Evolutionary conservation across 2,113 vertebrate genomes (phyloP), one percentile per base, ranked within the genome.

Genomic region (Xiphorhynchus elegans): DNA sequence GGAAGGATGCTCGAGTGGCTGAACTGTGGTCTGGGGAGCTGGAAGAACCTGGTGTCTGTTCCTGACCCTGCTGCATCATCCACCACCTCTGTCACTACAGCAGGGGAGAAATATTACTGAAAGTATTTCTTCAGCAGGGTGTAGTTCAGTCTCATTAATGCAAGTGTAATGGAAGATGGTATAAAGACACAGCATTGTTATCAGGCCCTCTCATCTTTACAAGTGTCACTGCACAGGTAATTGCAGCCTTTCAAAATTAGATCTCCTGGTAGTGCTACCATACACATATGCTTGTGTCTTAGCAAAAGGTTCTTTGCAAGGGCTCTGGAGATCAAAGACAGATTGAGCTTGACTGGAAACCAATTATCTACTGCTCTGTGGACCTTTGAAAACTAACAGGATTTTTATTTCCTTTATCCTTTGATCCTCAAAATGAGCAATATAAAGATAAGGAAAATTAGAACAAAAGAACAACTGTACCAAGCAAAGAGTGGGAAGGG

Each of bases 271-370:
- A 59, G 63, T 26, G 42, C 72, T 86, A 40, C 47, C 7, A 13
- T 77, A 64, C 88, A 59, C 58, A 15, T 28, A 29, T 8, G 12
- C 78, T 80, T 70, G 44, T 89, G 73, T 80, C 70, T 69, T 73
- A 93, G 76, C 52, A 75, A 81, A 94, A 46, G 46, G 40, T 75
- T 90, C 93, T 92, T 79, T 75, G 68, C 74, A n/a, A 81, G 56
- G 44, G 69, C 58, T 89, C 52, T 29, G 18, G 83, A 92, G 73
- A 96, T 95, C 83, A 96, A 93, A 94, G 92, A 37, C 72, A 53
- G 37, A n/a, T 69, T 89, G 80, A 84, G 73, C 64, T 90, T 96
- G 88, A 90, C 64, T 97, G 93, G 96, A 96, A 96, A 93, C 90
- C 88, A 95, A 73, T 97, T 96, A 90, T 55, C 92, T 87, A 64